Conservation (phyloP, 92 coral and sea anemone genomes). For the Isaurus tuberculatus region DNA sequence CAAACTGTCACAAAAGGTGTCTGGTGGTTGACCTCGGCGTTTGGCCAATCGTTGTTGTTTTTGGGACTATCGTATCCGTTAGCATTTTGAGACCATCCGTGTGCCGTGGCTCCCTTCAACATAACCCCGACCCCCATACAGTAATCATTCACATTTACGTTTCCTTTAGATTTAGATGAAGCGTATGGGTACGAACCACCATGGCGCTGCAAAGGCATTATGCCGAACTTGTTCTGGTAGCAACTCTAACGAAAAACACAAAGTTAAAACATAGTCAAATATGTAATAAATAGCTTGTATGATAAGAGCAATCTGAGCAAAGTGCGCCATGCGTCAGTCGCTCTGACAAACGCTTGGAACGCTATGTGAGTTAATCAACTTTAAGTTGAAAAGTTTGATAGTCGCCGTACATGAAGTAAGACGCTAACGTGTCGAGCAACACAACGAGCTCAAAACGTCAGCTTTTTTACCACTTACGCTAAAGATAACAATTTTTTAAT, state of each 20-base stretch:
- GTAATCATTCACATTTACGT: slow-evolving; percentile 60
- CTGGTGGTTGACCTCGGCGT: slow-evolving; percentile 61
- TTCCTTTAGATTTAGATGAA: slow-evolving; percentile 59
- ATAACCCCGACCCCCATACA: slow-evolving; percentile 88
- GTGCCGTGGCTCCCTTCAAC: slow-evolving; percentile 63
- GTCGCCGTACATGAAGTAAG: too few species aligned
- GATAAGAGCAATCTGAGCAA: not conserved
- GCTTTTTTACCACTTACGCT: too few species aligned
- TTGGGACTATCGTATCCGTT: slow-evolving; percentile 80
- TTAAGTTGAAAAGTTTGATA: not conserved
- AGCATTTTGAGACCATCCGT: slow-evolving; percentile 87
- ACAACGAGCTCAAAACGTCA: too few species aligned
- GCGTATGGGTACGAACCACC: slow-evolving; percentile 90
- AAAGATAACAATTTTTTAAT: too few species aligned
- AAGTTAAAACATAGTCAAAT: not conserved
- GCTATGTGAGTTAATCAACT: too few species aligned
- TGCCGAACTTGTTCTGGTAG: slow-evolving; percentile 83
- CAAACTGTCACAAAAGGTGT: slow-evolving; percentile 80
- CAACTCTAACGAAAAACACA: slow-evolving; percentile 54
- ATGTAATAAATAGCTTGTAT: not conserved
- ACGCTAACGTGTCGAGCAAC: too few species aligned
- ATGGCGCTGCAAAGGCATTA: slow-evolving; percentile 62
- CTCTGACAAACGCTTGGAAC: not conserved
- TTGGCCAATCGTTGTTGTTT: slow-evolving; percentile 93
- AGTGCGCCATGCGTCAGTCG: too few species aligned